phyloP scores from a whole-genome alignment of 53 echinoderm and acorn worm genomes.

The Crossaster papposus region DNA sequence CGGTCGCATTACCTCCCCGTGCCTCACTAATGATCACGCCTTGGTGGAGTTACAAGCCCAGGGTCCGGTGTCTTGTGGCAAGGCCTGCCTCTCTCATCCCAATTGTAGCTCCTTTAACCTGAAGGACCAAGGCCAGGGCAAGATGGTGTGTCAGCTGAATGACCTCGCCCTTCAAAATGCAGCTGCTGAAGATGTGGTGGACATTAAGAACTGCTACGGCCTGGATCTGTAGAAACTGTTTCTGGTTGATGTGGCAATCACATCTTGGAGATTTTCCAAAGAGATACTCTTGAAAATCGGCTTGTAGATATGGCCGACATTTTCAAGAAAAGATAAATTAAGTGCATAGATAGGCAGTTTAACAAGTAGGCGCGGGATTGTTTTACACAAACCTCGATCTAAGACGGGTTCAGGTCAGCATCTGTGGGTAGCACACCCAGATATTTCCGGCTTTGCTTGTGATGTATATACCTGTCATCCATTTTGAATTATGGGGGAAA shows the following conservation, averaged over 20 bases:
- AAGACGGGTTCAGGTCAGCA: no score
- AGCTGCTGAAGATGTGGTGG: neutral
- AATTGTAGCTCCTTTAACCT: conserved; percentile 28
- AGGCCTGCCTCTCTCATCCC: conserved; percentile 22
- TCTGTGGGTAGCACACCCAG: no score
- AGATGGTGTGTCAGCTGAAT: conserved; percentile 24
- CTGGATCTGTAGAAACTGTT: neutral
- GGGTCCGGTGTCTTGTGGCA: conserved; percentile 2
- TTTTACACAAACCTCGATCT: no score
- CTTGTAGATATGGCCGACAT: no score
- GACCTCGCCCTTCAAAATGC: neutral
- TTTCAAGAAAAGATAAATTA: no score
- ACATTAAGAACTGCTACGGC: neutral
- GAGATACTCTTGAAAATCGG: no score
- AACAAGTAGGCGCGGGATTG: no score
- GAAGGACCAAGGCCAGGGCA: conserved; percentile 4
- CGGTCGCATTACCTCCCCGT: conserved; percentile 8
- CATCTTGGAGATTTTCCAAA: neutral
- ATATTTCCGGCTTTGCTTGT: no score
- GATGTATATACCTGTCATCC: no score
- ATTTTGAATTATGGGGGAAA: no score
- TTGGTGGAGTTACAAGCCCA: neutral
- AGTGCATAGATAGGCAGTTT: no score
- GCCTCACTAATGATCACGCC: neutral
- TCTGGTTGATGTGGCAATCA: neutral